These are phyloP conservation scores for Eospalax fontanierii DNA, from an alignment of 2,797 vertebrate genomes.

Conservation along the genomic window DNA sequence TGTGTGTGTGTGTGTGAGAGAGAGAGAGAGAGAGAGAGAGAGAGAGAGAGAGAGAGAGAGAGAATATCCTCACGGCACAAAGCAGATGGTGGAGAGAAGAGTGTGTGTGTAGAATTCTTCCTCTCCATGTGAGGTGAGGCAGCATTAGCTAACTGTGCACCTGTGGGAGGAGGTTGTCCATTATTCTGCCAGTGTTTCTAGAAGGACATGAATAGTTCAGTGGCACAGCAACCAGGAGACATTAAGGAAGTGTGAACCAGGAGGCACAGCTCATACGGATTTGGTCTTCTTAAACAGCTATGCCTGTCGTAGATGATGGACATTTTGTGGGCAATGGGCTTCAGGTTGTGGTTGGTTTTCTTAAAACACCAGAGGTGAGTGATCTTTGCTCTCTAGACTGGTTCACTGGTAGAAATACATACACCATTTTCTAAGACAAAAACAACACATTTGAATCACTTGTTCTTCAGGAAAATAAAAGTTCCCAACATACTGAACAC, in stretches of 20 bases:
- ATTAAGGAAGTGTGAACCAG: background rate
- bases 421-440: background rate
- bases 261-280: background rate
- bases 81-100: too few species aligned
- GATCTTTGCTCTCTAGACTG: background rate
- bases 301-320: background rate
- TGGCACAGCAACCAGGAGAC: background rate
- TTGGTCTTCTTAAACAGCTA: too few species aligned
- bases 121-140: background rate
- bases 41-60: too few species aligned
- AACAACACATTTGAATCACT: background rate
- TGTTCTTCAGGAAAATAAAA: conserved; percentile 27
- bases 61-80: background rate
- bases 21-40: background rate
- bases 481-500: background rate
- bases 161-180: background rate
- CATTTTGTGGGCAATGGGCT: background rate
- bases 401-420: background rate
- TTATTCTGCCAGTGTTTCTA: background rate
- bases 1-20: too few species aligned
- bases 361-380: background rate
- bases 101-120: background rate
- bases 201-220: background rate
- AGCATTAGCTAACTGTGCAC: too few species aligned
- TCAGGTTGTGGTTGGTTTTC: background rate